phyloP scores from a whole-genome alignment of 2,113 vertebrate genomes.

The Microcebus tavaratra region DNA sequence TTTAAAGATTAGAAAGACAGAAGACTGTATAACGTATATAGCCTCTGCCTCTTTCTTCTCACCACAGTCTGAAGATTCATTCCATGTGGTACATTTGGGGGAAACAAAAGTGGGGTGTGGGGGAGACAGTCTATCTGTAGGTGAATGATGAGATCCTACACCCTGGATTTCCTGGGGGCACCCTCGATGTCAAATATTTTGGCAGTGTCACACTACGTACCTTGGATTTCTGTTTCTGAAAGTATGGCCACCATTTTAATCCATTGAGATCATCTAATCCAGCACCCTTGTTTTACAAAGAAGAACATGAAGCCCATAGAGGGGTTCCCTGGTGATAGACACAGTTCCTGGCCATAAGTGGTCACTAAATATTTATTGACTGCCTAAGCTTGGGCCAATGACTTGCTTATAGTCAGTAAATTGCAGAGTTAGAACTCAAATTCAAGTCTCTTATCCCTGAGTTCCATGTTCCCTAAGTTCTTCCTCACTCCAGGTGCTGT shows the following conservation, averaged over 20 bases:
- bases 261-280: not conserved
- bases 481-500: not conserved
- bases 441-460: not conserved
- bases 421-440: not conserved
- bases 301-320: not conserved
- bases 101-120: not conserved
- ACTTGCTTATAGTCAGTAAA: not conserved
- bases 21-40: not conserved
- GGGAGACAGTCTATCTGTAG: not conserved
- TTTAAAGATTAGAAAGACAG: conserved; percentile 52
- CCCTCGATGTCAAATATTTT: not conserved
- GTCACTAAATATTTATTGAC: not conserved
- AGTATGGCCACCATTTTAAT: not conserved
- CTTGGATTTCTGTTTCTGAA: conserved; percentile 37
- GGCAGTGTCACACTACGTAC: not conserved
- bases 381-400: not conserved
- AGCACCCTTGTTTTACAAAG: not conserved
- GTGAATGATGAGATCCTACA: not conserved
- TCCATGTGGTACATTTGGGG: not conserved
- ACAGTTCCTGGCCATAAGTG: too few species aligned
- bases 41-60: not conserved
- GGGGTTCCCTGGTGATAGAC: not conserved
- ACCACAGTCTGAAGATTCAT: not conserved
- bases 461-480: not conserved
- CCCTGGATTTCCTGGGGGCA: not conserved